Evolutionary conservation across 2,113 vertebrate species (phyloP).

Genomic region (Australoheros scitulus): DNA sequence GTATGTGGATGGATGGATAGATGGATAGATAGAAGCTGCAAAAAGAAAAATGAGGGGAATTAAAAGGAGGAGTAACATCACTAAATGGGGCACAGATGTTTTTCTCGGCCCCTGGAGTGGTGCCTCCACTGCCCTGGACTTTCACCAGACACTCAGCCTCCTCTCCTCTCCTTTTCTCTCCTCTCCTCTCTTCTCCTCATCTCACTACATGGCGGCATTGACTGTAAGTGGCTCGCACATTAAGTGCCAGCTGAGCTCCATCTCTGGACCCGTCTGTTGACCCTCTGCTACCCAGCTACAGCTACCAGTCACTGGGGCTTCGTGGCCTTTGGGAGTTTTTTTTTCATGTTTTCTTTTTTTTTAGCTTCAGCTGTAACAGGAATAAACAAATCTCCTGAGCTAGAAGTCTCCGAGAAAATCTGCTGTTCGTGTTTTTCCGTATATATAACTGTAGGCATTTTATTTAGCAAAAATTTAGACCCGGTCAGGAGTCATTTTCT

Average conservation of each 20-base stretch:
- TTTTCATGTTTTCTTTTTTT: constrained; percentile 4
- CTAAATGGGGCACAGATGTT: constrained; percentile 79
- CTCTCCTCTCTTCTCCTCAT: background rate
- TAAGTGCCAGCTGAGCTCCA: constrained; percentile 66
- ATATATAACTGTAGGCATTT: background rate
- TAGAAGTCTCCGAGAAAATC: background rate
- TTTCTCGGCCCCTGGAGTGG: constrained; percentile 66
- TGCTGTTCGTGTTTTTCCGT: background rate
- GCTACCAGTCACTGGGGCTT: constrained; percentile 52
- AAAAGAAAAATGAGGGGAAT: constrained; percentile 18
- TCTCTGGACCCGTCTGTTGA: constrained; percentile 59
- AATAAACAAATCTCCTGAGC: constrained; percentile 3
- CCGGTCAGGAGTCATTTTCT: background rate
- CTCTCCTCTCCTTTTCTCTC: constrained; percentile 37
- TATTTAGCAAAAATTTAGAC: background rate
- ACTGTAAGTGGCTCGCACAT: constrained; percentile 60
- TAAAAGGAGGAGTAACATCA: constrained; percentile 48
- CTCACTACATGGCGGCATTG: constrained; percentile 11
- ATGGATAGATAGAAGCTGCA: background rate
- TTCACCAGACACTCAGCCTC: constrained; percentile 67
- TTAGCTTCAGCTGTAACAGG: background rate
- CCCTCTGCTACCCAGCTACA: constrained; percentile 58
- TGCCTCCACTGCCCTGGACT: constrained; percentile 64
- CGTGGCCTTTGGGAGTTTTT: background rate
- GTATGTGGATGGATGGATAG: constrained; percentile 4